Base-by-base conservation (phyloP, 2,888 invertebrate genomes). In the Hesperia comma region DNA sequence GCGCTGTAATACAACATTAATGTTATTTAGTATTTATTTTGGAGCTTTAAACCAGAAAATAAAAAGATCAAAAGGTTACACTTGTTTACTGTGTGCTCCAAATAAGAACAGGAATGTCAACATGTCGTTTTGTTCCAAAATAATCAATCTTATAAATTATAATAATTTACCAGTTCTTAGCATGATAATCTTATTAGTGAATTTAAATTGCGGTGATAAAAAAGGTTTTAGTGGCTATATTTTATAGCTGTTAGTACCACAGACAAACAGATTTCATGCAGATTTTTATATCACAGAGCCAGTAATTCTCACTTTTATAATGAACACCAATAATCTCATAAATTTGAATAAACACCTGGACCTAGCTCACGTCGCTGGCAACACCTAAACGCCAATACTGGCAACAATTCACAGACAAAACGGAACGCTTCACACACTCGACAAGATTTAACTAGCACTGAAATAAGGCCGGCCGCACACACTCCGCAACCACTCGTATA, bases 401-500 rank as follows among this genome's bases (percentile, higher is more conserved):
- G 57, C 63, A 58, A 64, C 63, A 51, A 21, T 57, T 12, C 63
- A 58, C 7, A 64, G 63, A 64, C 51, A 64, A 51, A 64, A 58
- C 41, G 40, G 64, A 64, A 58, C 58, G 56, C 37, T 49, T 26
- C 63, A 53, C 64, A 58, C 64, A 64, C 64, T 53, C 58, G 64
- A 26, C 40, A 57, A 32, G 64, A 70, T 66, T 70, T 68, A 68
- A 61, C 67, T 70, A 67, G 69, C 67, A 70, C 70, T 64, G 67
- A 70, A 70, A 70, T 71, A 57, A 51, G 63, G 66, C 64, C 66
- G 55, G 51, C 60, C 58, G 46, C 64, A 68, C 68, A 68, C 62
- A 61, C 71, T 61, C 63, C 72, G 64, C 64, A 63, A 68, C 69
- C 71, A 70, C 75, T 70, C 71, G 72, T 77, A 77, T 77, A 76